These are phyloP conservation scores for Phyllotreta striolata DNA, from an alignment of 2,888 invertebrate species.

Conservation along the genomic window DNA sequence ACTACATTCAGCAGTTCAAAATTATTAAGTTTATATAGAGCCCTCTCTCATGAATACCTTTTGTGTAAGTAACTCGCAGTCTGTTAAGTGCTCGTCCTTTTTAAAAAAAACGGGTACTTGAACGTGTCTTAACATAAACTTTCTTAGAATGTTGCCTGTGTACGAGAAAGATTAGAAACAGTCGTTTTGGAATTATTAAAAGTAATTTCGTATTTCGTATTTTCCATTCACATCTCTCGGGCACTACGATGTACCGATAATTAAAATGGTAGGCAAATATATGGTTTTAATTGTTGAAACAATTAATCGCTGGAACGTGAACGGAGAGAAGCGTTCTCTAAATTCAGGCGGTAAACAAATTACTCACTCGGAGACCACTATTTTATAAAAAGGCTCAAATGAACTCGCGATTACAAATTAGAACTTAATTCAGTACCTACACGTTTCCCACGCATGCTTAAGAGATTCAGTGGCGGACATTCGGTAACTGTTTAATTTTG, in stretches of 20 bases:
- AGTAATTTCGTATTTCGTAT: too few relatives aligned
- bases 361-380: constrained; percentile 39
- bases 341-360: constrained; percentile 40
- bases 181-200: too few relatives aligned
- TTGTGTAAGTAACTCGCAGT: constrained; percentile 34
- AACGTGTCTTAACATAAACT: constrained; percentile 10
- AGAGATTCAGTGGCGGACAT: constrained; percentile 28
- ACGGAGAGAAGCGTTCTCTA: constrained; percentile 28
- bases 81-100: constrained; percentile 34
- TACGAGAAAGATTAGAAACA: not conserved
- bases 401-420: constrained; percentile 49
- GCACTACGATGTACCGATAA: constrained; percentile 4
- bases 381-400: constrained; percentile 46
- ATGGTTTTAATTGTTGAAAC: constrained; percentile 27
- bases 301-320: constrained; percentile 42
- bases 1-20: constrained; percentile 45
- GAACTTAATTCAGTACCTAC: constrained; percentile 47
- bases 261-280: constrained; percentile 20
- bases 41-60: constrained; percentile 40
- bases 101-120: constrained; percentile 29
- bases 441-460: constrained; percentile 43
- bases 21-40: constrained; percentile 36
- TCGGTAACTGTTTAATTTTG: not conserved
- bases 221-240: not conserved
- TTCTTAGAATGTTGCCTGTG: constrained; percentile 1